A percentile compares a stretch with the other conserved stretches of the same genome.
phyloP scores from a whole-genome alignment of 2,113 vertebrate species.

The Indri indri region DNA sequence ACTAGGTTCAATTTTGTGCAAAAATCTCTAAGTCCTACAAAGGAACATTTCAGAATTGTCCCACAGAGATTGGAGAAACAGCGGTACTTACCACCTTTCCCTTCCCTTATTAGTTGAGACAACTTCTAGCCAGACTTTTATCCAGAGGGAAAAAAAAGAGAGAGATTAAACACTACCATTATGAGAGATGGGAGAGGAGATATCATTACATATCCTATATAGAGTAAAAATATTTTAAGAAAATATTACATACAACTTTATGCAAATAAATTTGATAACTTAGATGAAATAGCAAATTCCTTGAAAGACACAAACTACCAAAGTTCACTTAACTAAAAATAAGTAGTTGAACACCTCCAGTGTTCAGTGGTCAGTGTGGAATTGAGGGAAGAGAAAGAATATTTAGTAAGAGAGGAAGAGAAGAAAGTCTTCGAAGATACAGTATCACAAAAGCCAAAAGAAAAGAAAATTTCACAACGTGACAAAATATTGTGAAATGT shows the following conservation, averaged over 20 bases:
- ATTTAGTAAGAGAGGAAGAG: neutral
- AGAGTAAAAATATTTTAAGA: neutral
- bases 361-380: neutral
- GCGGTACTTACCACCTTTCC: neutral
- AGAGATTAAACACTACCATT: neutral
- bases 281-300: neutral
- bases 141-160: neutral
- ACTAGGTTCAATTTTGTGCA: neutral
- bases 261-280: neutral
- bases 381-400: neutral
- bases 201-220: neutral
- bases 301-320: neutral
- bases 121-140: neutral
- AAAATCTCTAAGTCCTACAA: neutral
- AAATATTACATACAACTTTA: neutral
- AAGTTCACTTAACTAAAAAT: neutral
- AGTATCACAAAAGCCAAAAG: neutral
- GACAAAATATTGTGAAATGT: neutral
- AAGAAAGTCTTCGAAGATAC: neutral
- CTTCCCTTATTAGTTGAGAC: neutral
- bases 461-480: neutral
- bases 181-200: neutral
- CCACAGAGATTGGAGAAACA: neutral
- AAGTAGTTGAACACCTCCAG: neutral
- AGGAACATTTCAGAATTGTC: neutral